A percentile compares a stretch with the other conserved stretches of the same genome.
Evolutionary conservation across 2,888 invertebrate genomes (phyloP).

Genomic region (Zaprionus bogoriensis): DNA sequence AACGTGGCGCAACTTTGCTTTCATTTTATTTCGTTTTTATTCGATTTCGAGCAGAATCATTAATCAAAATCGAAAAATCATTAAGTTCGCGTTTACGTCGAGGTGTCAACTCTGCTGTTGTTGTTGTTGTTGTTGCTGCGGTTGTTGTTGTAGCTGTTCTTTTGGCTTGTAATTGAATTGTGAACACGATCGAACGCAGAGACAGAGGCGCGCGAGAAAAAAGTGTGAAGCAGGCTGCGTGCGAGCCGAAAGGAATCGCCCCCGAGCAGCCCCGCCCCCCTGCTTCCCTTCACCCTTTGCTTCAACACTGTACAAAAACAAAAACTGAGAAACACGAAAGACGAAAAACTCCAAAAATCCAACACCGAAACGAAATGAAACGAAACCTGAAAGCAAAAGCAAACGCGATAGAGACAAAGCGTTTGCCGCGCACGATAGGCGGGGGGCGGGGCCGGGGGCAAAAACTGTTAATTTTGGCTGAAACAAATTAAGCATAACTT

Average conservation of each 20-base stretch:
- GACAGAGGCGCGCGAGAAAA: constrained; percentile 11
- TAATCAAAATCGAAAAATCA: constrained; percentile 73
- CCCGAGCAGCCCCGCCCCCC: too few relatives aligned
- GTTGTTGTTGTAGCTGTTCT: constrained; percentile 51
- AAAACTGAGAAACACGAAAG: background rate
- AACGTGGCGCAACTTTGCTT: constrained; percentile 34
- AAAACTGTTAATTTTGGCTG: constrained; percentile 35
- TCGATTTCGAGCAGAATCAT: constrained; percentile 50
- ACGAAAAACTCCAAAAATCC: constrained; percentile 10
- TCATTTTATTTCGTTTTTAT: constrained; percentile 18
- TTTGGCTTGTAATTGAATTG: constrained; percentile 71
- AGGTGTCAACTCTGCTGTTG: constrained; percentile 63
- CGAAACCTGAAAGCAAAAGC: constrained; percentile 41
- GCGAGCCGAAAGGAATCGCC: constrained; percentile 40
- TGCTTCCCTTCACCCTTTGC: too few relatives aligned
- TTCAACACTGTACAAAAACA: too few relatives aligned
- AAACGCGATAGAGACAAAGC: constrained; percentile 26
- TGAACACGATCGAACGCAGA: constrained; percentile 50
- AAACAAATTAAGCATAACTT: constrained; percentile 67
- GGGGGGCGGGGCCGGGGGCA: background rate
- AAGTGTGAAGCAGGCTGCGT: constrained; percentile 56
- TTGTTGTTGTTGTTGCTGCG: constrained; percentile 25
- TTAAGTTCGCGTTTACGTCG: constrained; percentile 55
- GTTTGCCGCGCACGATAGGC: constrained; percentile 14
- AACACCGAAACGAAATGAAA: constrained; percentile 54